Evolutionary conservation across 2,888 invertebrate genomes (phyloP).

Genomic region (Stenodera caucasica): DNA sequence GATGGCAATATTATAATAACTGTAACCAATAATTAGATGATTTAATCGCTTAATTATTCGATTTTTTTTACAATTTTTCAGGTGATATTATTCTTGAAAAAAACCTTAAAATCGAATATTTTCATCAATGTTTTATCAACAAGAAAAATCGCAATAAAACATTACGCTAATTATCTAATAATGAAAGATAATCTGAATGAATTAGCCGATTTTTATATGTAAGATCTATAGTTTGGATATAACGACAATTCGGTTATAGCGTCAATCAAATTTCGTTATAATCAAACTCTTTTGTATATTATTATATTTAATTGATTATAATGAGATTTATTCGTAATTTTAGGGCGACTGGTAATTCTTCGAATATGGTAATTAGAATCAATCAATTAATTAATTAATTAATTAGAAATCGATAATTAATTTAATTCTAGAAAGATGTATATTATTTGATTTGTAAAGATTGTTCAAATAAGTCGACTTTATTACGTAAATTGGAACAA

Average conservation of each 20-base stretch:
- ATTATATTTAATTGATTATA: too few relatives aligned
- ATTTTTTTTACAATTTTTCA: constrained; percentile 48
- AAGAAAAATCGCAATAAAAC: constrained; percentile 71
- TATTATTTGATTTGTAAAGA: constrained; percentile 44
- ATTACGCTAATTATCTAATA: constrained; percentile 75
- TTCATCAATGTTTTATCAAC: constrained; percentile 70
- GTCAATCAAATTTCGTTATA: too few relatives aligned
- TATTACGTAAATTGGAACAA: constrained; percentile 40
- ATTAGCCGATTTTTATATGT: constrained; percentile 74
- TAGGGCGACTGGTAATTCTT: constrained; percentile 47
- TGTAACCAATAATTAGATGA: constrained; percentile 53
- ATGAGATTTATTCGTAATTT: too few relatives aligned
- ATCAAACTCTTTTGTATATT: too few relatives aligned
- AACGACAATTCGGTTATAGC: too few relatives aligned
- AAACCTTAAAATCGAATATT: constrained; percentile 70
- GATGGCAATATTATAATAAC: constrained; percentile 78
- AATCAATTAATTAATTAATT: constrained; percentile 11
- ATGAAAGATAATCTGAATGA: constrained; percentile 68
- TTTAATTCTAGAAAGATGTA: constrained; percentile 40
- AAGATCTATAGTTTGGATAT: too few relatives aligned
- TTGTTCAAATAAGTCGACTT: constrained; percentile 35
- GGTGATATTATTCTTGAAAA: constrained; percentile 75
- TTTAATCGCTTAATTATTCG: not conserved
- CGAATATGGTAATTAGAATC: constrained; percentile 42
- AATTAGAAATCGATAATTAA: constrained; percentile 7